Base-by-base conservation (phyloP, 2,797 vertebrate species). In the Chrosomus eos region DNA sequence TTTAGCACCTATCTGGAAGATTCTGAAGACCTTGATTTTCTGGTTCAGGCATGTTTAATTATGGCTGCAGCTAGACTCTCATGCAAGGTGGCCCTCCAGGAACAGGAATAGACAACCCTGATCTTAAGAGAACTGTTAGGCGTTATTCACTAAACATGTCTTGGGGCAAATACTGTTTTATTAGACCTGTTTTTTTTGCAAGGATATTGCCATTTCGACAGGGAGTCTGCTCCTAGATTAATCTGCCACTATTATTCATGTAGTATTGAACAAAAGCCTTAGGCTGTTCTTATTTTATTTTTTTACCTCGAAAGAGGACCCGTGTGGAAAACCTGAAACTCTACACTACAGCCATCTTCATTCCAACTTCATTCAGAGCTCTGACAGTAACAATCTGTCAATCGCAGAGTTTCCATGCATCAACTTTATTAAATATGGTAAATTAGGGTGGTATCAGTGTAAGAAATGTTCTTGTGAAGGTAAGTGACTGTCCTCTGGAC, bases 311-410 rank as follows among this genome's bases (percentile, higher is more conserved):
- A 80, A 3, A 1, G 11, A 62, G 31, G 45, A 74, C 45, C 19
- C 10, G 11, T 18, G 8, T 10, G 16, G 26, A 18, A 7, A 8
- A 8, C 11, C n/a, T 64, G 19, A 67, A 31, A n/a, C 6, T 51
- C 28, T 76, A 58, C 21, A 77, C 62, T 26, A 11, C 31, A 73
- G 53, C 45, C 83, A 80, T 87, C 77, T 79, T 43, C 11, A 43
- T 43, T 43, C 11, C 43, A 85, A 80, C 82, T 81, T 86, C 48
- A 85, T 83, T 87, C 48, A 80, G 45, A 73, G 28, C 60, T 74
- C 75, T 79, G 88, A 86, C 88, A 86, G 86, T 64, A 84, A 82
- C 70, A 76, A 82, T 89, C 82, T 82, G 83, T 89, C 86, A 87
- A 73, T 72, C 1, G n/a, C 2, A 70, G 18, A n/a, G 26, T 62